Conservation (phyloP, 1,140 invertebrate species). For the Steinernema khuongi region DNA sequence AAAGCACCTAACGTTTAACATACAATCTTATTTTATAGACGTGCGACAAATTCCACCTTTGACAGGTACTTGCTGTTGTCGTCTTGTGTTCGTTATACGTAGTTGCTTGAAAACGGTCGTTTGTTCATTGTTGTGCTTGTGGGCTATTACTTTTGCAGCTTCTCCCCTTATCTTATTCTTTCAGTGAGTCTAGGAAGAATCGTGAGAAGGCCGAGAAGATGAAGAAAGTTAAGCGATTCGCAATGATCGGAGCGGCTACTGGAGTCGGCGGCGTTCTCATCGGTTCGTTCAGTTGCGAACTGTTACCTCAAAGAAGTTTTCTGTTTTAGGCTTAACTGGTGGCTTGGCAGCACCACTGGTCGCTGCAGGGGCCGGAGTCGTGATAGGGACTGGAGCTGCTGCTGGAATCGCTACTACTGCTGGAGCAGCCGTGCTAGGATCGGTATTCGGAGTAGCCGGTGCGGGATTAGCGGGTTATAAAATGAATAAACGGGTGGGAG, state of each 20-base stretch:
- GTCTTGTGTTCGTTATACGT: too few species aligned
- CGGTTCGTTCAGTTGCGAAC: constrained; percentile 44
- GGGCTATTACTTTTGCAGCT: too few species aligned
- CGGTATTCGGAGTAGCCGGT: constrained; percentile 63
- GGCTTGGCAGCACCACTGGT: constrained; percentile 62
- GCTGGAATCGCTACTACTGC: constrained; percentile 55
- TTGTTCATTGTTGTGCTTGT: constrained; percentile 14
- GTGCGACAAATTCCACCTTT: too few species aligned
- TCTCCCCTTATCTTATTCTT: constrained; percentile 28
- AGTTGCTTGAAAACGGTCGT: too few species aligned
- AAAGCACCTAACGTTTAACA: too few species aligned
- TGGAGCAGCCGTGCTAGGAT: constrained; percentile 61
- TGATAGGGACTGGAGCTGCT: constrained; percentile 58
- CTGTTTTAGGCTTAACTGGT: constrained; percentile 61
- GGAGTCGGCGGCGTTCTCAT: constrained; percentile 62
- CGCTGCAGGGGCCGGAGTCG: constrained; percentile 60
- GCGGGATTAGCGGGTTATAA: constrained; percentile 62
- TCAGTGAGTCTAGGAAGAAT: constrained; percentile 58
- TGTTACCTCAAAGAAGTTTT: background rate
- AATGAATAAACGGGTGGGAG: constrained; percentile 62
- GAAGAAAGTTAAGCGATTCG: constrained; percentile 60
- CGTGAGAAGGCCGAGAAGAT: constrained; percentile 57
- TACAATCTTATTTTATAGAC: too few species aligned
- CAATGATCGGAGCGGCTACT: constrained; percentile 61
- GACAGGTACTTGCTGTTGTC: too few species aligned